Percentiles rank a stretch among this genome's conserved stretches.
Evolutionary conservation across 2,888 invertebrate genomes (phyloP).

Genomic region (Agriopis aurantiaria): DNA sequence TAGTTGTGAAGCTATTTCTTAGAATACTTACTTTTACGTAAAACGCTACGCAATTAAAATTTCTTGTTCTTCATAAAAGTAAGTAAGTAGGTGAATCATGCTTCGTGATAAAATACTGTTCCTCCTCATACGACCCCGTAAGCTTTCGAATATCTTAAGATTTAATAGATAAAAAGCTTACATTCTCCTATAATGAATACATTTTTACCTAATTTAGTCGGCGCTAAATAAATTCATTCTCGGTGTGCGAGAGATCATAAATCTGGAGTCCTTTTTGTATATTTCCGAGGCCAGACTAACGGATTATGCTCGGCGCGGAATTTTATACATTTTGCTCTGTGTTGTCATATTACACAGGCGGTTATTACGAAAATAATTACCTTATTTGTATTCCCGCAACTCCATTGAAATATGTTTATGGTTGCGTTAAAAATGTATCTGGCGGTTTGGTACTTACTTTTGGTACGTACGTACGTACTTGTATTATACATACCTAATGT

Average conservation of each 20-base stretch:
- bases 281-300: conserved; percentile 64
- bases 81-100: conserved; percentile 23
- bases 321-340: conserved; percentile 64
- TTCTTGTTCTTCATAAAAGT: conserved; percentile 12
- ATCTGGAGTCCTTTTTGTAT: conserved; percentile 68
- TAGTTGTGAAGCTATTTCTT: too few species aligned
- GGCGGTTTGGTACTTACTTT: not conserved
- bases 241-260: conserved; percentile 61
- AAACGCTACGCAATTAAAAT: not conserved
- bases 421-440: conserved; percentile 26
- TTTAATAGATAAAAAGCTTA: conserved; percentile 40
- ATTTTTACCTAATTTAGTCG: conserved; percentile 66
- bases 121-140: conserved; percentile 21
- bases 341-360: conserved; percentile 52
- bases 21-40: not conserved
- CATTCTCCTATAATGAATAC: conserved; percentile 52
- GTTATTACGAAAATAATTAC: conserved; percentile 53
- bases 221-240: conserved; percentile 70
- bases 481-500: not conserved
- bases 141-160: conserved; percentile 20
- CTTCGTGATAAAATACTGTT: conserved; percentile 30
- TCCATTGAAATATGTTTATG: conserved; percentile 40
- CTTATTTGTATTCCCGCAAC: conserved; percentile 42
- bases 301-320: conserved; percentile 61
- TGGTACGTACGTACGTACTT: not conserved